Evolutionary conservation across 2,797 vertebrate genomes (phyloP).

Genomic region (Geotrypetes seraphini): DNA sequence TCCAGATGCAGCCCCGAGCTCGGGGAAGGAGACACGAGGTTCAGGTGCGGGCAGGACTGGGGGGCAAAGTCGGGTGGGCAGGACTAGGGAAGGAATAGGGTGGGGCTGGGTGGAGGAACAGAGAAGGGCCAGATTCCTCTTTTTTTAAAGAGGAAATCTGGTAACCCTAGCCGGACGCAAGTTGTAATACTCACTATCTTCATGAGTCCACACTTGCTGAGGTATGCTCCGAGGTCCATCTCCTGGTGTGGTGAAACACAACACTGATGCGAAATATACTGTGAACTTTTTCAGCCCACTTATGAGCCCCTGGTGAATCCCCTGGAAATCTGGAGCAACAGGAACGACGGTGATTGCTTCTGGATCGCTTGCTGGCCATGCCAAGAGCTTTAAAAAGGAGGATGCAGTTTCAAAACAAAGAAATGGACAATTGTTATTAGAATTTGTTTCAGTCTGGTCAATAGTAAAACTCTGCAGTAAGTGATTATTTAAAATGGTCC

Average conservation of each 20-base stretch:
- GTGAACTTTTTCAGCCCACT: conserved; percentile 79
- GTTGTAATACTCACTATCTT: conserved; percentile 74
- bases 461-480: no score
- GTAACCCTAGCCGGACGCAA: no score
- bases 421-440: not conserved
- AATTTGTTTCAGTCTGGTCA: no score
- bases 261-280: conserved; percentile 70
- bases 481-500: no score
- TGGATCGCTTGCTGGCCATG: conserved; percentile 69
- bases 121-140: no score
- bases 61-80: no score
- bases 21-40: no score
- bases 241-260: conserved; percentile 90
- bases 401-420: not conserved
- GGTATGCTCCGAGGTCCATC: conserved; percentile 76
- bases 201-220: conserved; percentile 70
- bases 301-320: conserved; percentile 76
- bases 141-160: no score
- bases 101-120: no score
- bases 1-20: no score
- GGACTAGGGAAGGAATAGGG: no score
- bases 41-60: no score
- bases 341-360: conserved; percentile 63
- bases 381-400: conserved; percentile 56
- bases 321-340: conserved; percentile 85